Evolutionary conservation across 2,888 invertebrate species (phyloP), one percentile per base, ranked within the genome.

Genomic region (Drosophila ochracea): DNA sequence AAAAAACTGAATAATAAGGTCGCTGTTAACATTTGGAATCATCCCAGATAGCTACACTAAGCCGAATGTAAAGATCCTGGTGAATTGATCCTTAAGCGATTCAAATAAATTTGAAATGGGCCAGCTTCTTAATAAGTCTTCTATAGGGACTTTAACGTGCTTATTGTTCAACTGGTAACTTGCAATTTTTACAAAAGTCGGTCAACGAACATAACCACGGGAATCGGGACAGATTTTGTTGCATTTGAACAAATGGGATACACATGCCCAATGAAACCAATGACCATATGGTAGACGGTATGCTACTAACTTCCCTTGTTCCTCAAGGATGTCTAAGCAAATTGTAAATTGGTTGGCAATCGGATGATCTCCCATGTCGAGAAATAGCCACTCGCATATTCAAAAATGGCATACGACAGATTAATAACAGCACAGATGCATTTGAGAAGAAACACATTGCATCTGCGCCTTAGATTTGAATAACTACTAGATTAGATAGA

Each of bases 61-160:
- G 6, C 3, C 3, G 13, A 11, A 21, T 21, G 3, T 43, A 25
- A 25, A 25, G 25, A 25, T 25, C 25, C 25, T 25, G 25, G 25
- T 25, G 25, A 25, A 25, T 25, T 25, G 25, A 13, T 2, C 10
- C 3, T 10, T 21, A 21, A 21, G 43, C 47, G 13, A 21, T 47
- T 4, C 2, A 4, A 4, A 13, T 13, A 21, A 21, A 7, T 2
- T 7, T 11, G 5, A n/a, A n/a, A 11, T 10, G n/a, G n/a, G 41
- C 5, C 11, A 43, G 41, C 5, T 2, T 43, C 21, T 21, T 3
- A 43, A 21, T 11, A n/a, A 5, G n/a, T 21, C 2, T 43, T 2
- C 1, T 41, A 21, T n/a, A 9, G 4, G 2, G 11, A 0, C 1
- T 10, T n/a, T 4, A n/a, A 9, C 1, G 4, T 4, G 4, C 10